These are phyloP conservation scores for Schizopygopsis malacanthus DNA, from an alignment of 2,797 vertebrate species.

Conservation along the genomic window DNA sequence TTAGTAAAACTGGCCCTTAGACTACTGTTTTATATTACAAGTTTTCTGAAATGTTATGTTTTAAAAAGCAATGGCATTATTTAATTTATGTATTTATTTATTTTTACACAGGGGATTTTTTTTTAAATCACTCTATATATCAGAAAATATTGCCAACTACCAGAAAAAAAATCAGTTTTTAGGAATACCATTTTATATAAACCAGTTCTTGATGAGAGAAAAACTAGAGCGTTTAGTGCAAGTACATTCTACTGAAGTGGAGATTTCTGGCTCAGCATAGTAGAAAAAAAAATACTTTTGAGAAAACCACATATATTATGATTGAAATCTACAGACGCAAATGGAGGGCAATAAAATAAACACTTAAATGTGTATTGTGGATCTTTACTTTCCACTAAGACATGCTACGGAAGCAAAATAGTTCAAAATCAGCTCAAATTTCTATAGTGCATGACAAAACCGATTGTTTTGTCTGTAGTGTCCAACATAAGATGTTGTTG, in stretches of 20 bases:
- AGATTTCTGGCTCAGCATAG: not conserved
- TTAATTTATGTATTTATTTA: not conserved
- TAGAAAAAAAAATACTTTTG: not conserved
- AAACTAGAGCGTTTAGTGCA: not conserved
- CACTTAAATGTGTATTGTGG: not conserved
- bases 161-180: not conserved
- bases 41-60: slow-evolving; percentile 3
- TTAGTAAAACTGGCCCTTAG: no score
- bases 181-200: not conserved
- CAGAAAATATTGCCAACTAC: not conserved
- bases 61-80: not conserved
- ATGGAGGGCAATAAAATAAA: not conserved
- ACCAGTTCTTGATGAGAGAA: not conserved
- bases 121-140: not conserved
- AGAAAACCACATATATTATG: not conserved
- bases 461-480: not conserved
- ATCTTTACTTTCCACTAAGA: not conserved
- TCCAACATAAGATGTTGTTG: not conserved
- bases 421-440: not conserved
- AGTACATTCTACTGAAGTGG: not conserved
- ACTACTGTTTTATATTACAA: not conserved
- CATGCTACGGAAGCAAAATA: not conserved
- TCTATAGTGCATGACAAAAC: not conserved
- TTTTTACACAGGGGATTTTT: not conserved
- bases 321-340: not conserved